These are phyloP conservation scores for Temnopleurus reevesii DNA, from an alignment of 53 echinoderm and acorn worm species.

Conservation along the genomic window DNA sequence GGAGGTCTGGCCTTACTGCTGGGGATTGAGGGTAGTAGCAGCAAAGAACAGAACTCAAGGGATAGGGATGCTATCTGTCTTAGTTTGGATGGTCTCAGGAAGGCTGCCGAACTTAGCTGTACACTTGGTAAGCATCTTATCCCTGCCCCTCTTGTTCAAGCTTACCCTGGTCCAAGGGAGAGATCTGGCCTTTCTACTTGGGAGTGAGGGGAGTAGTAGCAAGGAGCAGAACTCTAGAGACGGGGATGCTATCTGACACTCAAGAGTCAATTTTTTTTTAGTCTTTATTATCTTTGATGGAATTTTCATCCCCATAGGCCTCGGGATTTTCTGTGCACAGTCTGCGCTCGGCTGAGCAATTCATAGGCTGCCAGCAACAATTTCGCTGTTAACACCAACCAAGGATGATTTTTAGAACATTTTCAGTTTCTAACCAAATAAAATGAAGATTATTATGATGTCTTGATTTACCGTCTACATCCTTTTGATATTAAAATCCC, in stretches of 20 bases:
- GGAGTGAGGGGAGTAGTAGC: conserved; percentile 67
- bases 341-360: no score
- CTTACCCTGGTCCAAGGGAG: conserved; percentile 64
- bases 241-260: conserved; percentile 84
- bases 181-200: conserved; percentile 81
- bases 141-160: conserved; percentile 80
- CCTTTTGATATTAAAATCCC: no score
- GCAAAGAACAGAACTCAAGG: conserved; percentile 80
- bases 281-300: no score
- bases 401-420: no score
- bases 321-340: no score
- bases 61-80: conserved; percentile 90
- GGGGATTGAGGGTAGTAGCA: conserved; percentile 68
- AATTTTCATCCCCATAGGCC: no score
- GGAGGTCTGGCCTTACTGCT: conserved; percentile 86
- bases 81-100: conserved; percentile 88
- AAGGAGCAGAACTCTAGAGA: conserved; percentile 85
- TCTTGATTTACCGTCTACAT: no score
- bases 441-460: no score
- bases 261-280: no score
- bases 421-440: no score
- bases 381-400: no score
- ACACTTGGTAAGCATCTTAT: conserved; percentile 88
- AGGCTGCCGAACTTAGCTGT: conserved; percentile 94
- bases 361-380: no score